phyloP scores from a whole-genome alignment of 2,888 invertebrate species.

The Ormyrus labotus region DNA sequence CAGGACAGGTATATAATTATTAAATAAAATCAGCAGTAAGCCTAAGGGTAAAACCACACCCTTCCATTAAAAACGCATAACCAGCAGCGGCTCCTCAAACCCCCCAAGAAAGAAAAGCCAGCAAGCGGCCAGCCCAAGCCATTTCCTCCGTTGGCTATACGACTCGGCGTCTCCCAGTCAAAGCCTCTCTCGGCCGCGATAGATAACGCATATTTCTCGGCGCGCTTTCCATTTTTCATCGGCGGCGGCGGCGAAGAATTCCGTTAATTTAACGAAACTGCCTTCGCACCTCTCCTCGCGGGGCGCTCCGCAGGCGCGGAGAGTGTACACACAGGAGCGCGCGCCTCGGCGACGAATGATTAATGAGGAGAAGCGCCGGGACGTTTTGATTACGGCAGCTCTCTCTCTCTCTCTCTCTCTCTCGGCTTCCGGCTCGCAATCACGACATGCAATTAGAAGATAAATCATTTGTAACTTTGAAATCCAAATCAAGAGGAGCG shows the following conservation, averaged over 20 bases:
- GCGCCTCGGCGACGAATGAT: slow-evolving; percentile 63
- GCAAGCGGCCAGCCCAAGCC: too few species aligned
- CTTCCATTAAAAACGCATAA: too few species aligned
- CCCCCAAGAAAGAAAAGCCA: too few species aligned
- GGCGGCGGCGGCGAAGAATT: slow-evolving; percentile 8
- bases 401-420: slow-evolving; percentile 1
- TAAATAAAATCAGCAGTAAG: too few species aligned
- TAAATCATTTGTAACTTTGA: slow-evolving; percentile 73
- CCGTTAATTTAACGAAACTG: slow-evolving; percentile 34
- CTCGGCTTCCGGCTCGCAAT: slow-evolving; percentile 56
- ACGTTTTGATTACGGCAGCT: slow-evolving; percentile 69
- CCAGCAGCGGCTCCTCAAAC: too few species aligned
- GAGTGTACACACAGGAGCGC: background rate
- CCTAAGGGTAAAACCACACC: too few species aligned
- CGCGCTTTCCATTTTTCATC: slow-evolving; percentile 4
- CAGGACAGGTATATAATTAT: too few species aligned
- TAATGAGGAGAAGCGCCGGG: slow-evolving; percentile 64
- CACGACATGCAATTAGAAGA: slow-evolving; percentile 73
- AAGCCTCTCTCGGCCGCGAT: too few species aligned
- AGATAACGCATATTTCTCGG: background rate
- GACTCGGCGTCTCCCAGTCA: too few species aligned
- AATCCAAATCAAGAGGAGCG: slow-evolving; percentile 59
- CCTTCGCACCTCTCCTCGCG: background rate
- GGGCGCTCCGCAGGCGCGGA: too few species aligned
- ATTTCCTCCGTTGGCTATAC: too few species aligned